Conservation (phyloP, 2,113 vertebrate genomes). For the Panurus biarmicus region DNA sequence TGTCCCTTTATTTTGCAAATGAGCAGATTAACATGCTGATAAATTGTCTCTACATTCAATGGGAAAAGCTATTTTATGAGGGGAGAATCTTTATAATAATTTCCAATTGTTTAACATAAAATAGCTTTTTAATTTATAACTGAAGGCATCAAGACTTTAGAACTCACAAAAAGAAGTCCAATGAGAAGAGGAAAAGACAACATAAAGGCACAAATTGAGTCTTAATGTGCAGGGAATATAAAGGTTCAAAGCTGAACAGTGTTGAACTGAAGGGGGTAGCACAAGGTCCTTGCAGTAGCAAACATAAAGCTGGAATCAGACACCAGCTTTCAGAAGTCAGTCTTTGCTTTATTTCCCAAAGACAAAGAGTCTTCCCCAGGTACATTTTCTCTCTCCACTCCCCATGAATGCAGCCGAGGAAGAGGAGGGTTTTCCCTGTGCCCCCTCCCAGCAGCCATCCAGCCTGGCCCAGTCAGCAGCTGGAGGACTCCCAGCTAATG, state of each 20-base stretch:
- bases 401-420: no score
- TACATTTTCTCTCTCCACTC: no score
- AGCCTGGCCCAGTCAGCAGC: not conserved
- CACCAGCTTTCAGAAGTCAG: not conserved
- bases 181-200: not conserved
- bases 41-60: conserved; percentile 14
- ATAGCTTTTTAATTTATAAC: not conserved
- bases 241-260: not conserved
- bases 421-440: not conserved
- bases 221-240: no score
- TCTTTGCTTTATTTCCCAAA: not conserved
- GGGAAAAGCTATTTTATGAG: not conserved
- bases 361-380: not conserved
- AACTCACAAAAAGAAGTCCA: not conserved
- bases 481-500: not conserved
- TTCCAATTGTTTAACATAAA: not conserved
- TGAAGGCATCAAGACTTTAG: not conserved
- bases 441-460: not conserved
- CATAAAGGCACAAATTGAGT: not conserved
- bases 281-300: not conserved
- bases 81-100: not conserved
- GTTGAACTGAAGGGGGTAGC: not conserved
- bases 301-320: not conserved
- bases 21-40: not conserved
- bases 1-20: not conserved